phyloP scores from a whole-genome alignment of 2,888 invertebrate species.

The Omphaloscelis lunosa region DNA sequence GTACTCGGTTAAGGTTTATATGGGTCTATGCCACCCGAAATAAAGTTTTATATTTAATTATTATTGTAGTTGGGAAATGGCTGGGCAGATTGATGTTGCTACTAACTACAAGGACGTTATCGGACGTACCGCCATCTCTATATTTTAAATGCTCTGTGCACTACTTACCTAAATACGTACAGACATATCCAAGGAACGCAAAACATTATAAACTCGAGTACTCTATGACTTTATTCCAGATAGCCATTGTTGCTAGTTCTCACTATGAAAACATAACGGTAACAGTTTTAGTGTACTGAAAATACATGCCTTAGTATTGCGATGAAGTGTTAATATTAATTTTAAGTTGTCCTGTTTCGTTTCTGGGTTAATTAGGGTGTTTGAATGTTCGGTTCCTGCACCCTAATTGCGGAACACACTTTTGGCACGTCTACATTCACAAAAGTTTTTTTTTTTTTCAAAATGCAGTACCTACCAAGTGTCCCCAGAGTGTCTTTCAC shows the following conservation, averaged over 20 bases:
- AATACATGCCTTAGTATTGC: constrained; percentile 26
- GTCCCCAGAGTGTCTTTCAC: background rate
- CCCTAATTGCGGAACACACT: too few species aligned
- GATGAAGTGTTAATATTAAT: constrained; percentile 26
- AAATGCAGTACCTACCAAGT: too few species aligned
- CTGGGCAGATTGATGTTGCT: too few species aligned
- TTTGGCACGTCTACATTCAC: too few species aligned
- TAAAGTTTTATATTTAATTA: too few species aligned
- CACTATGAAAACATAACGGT: constrained; percentile 50
- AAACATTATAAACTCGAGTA: constrained; percentile 36
- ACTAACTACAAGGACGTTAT: too few species aligned
- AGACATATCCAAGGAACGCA: constrained; percentile 24
- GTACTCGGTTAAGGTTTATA: too few species aligned
- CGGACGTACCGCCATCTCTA: background rate
- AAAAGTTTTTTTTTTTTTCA: too few species aligned
- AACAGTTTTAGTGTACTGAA: constrained; percentile 22
- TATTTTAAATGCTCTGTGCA: background rate
- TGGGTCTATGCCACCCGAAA: too few species aligned
- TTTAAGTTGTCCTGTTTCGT: background rate
- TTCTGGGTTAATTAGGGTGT: constrained; percentile 14
- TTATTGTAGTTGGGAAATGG: too few species aligned
- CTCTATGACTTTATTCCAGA: constrained; percentile 44
- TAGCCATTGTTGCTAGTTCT: constrained; percentile 51
- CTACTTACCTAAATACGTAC: background rate
- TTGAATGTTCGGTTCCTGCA: background rate